phyloP scores from a whole-genome alignment of 2,797 vertebrate species.

The Pangasius krempfi region DNA sequence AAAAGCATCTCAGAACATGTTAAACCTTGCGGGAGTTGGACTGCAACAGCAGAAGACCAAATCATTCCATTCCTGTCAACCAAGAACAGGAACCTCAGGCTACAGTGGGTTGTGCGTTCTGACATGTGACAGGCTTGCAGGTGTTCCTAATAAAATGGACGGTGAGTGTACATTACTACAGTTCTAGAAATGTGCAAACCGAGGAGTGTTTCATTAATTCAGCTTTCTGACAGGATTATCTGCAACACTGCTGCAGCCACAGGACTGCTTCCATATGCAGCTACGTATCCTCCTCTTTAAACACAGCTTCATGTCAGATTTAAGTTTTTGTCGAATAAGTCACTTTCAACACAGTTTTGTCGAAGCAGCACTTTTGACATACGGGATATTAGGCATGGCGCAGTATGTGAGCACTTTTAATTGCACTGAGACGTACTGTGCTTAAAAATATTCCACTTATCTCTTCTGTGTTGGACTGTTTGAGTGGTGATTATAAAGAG shows the following conservation, averaged over 20 bases:
- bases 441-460: conserved; percentile 52
- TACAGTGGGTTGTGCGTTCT: background rate
- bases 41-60: background rate
- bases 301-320: conserved; percentile 30
- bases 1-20: background rate
- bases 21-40: background rate
- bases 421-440: conserved; percentile 51
- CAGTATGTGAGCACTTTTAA: conserved; percentile 73
- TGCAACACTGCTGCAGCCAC: conserved; percentile 3
- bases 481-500: conserved; percentile 47
- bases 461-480: conserved; percentile 39
- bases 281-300: conserved; percentile 33
- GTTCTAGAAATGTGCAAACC: background rate
- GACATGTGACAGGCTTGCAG: background rate
- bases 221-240: conserved; percentile 18
- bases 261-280: conserved; percentile 31
- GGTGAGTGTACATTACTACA: background rate
- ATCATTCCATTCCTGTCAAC: background rate
- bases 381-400: conserved; percentile 80
- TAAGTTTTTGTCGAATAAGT: conserved; percentile 51
- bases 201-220: conserved; percentile 22
- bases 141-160: conserved; percentile 20
- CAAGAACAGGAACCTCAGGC: background rate
- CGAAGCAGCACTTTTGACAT: conserved; percentile 50
- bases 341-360: conserved; percentile 54